These are phyloP conservation scores for Coryphaenoides rupestris DNA, from an alignment of 2,113 vertebrate species.

Conservation along the genomic window DNA sequence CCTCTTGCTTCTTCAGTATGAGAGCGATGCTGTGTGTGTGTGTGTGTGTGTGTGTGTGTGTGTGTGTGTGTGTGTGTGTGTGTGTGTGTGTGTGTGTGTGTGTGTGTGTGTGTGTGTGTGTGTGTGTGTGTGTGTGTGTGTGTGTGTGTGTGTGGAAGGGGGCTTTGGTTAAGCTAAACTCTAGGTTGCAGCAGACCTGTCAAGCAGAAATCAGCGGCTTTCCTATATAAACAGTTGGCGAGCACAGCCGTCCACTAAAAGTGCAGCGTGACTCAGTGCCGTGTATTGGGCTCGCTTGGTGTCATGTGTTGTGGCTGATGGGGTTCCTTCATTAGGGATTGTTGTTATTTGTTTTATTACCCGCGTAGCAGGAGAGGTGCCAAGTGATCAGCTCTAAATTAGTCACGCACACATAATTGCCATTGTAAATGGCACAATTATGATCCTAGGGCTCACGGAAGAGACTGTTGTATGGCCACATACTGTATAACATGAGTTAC, in stretches of 20 bases:
- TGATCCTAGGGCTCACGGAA: no score
- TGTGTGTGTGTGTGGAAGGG: background rate
- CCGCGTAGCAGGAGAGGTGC: background rate
- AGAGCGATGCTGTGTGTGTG: slow-evolving; percentile 20
- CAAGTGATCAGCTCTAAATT: no score
- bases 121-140: no score
- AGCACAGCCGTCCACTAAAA: background rate
- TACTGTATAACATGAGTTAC: no score
- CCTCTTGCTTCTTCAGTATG: background rate
- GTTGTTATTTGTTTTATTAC: background rate
- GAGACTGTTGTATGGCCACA: no score
- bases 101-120: no score
- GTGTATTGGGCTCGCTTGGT: background rate
- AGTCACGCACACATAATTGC: no score
- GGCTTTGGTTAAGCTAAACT: no score
- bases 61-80: background rate
- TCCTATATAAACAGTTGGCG: background rate
- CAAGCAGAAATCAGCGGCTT: background rate
- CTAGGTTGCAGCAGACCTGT: background rate
- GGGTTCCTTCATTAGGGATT: background rate
- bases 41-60: slow-evolving; percentile 1
- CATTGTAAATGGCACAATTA: no score
- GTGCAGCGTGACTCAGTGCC: background rate
- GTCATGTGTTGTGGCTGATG: background rate
- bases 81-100: slow-evolving; percentile 1